phyloP scores from a whole-genome alignment of 2,888 invertebrate species.

The Hydraecia micacea region DNA sequence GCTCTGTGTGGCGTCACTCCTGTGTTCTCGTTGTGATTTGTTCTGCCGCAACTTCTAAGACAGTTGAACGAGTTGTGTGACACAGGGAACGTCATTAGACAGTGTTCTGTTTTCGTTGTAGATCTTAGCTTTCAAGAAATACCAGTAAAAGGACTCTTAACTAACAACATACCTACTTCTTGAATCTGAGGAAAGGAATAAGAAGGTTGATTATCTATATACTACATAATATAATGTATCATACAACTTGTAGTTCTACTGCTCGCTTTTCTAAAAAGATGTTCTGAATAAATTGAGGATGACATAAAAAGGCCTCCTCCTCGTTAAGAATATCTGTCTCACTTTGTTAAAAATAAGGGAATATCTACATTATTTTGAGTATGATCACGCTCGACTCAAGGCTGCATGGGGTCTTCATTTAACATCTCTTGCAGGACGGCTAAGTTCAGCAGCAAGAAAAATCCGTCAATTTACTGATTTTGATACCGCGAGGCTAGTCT shows the following conservation, averaged over 20 bases:
- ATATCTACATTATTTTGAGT: neutral
- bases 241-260: neutral
- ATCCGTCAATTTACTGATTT: too few relatives aligned
- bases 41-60: conserved; percentile 25
- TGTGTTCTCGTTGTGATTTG: neutral
- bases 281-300: conserved; percentile 7
- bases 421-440: too few relatives aligned
- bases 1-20: neutral
- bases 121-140: neutral
- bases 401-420: too few relatives aligned
- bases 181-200: neutral
- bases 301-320: neutral
- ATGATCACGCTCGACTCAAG: neutral
- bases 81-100: neutral
- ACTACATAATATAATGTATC: neutral
- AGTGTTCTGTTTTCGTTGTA: neutral
- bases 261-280: neutral
- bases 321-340: neutral
- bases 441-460: too few relatives aligned
- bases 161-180: neutral
- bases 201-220: neutral
- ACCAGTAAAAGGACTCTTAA: neutral
- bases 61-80: neutral
- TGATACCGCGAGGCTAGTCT: too few relatives aligned
- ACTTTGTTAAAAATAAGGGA: neutral